phyloP scores from a whole-genome alignment of 2,113 vertebrate species.

The Danio rerio region DNA sequence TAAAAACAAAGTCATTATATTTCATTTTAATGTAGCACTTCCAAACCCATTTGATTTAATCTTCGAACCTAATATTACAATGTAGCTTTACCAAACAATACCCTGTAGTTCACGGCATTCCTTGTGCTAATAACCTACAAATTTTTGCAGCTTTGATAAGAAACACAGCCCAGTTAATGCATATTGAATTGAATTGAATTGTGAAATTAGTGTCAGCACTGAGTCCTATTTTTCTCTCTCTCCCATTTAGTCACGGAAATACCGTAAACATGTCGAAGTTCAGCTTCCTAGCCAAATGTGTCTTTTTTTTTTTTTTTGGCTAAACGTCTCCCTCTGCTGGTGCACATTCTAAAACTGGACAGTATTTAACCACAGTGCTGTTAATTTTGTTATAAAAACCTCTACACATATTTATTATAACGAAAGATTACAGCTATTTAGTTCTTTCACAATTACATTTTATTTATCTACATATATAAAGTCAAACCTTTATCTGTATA shows the following conservation, averaged over 20 bases:
- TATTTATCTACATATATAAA: not conserved
- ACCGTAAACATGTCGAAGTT: not conserved
- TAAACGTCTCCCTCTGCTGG: conserved; percentile 39
- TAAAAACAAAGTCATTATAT: too few species aligned
- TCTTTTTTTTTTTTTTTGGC: not conserved
- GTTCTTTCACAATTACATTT: not conserved
- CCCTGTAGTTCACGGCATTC: too few species aligned
- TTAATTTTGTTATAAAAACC: not conserved
- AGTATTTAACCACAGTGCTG: not conserved
- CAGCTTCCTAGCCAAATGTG: not conserved
- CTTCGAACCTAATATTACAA: too few species aligned
- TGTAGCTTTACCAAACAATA: too few species aligned
- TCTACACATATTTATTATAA: not conserved
- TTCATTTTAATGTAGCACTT: too few species aligned
- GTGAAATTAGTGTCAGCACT: too few species aligned
- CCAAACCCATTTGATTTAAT: too few species aligned
- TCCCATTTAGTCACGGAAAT: not conserved
- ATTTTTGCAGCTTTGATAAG: too few species aligned
- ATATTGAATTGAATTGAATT: too few species aligned
- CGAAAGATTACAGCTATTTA: not conserved
- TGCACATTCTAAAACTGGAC: not conserved
- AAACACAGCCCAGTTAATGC: too few species aligned
- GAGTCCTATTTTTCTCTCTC: not conserved
- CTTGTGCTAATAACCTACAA: too few species aligned
- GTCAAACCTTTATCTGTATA: not conserved